phyloP scores from a whole-genome alignment of 2,797 vertebrate species.

The Mormyrops boulengeri region DNA sequence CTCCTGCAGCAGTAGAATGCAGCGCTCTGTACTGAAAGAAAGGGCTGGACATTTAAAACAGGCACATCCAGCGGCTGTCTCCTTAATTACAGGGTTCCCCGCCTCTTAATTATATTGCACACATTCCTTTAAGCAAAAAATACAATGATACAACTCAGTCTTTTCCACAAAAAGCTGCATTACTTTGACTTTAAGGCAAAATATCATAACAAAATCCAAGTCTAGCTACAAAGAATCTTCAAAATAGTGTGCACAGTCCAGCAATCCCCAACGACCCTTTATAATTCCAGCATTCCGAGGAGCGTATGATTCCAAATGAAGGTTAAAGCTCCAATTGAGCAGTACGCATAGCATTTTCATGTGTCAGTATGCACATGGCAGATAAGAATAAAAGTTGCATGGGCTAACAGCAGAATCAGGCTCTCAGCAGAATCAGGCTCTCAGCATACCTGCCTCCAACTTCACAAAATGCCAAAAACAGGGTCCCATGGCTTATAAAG shows the following conservation, averaged over 20 bases:
- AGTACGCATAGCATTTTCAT: not conserved
- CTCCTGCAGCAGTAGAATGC: not conserved
- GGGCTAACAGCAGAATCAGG: not conserved
- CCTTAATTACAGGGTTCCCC: slow-evolving; percentile 40
- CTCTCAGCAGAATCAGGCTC: not conserved
- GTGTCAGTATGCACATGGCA: not conserved
- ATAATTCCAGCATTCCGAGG: not conserved
- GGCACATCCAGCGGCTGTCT: slow-evolving; percentile 40
- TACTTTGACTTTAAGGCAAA: not conserved
- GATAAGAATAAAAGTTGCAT: not conserved
- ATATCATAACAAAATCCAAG: not conserved
- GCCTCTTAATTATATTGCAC: slow-evolving; percentile 42
- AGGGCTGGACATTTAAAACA: slow-evolving; percentile 32
- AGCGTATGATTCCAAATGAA: not conserved
- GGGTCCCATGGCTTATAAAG: not conserved
- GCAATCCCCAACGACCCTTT: not conserved
- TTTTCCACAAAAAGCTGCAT: slow-evolving; percentile 22
- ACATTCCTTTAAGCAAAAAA: slow-evolving; percentile 27
- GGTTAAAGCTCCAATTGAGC: not conserved
- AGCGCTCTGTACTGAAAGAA: not conserved
- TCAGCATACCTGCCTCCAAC: not conserved
- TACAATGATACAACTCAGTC: slow-evolving; percentile 15
- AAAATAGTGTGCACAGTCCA: not conserved
- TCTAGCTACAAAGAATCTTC: not conserved
- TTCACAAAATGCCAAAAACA: not conserved